Evolutionary conservation across 1,140 invertebrate genomes (phyloP).

Genomic region (Drosophila repletoides): DNA sequence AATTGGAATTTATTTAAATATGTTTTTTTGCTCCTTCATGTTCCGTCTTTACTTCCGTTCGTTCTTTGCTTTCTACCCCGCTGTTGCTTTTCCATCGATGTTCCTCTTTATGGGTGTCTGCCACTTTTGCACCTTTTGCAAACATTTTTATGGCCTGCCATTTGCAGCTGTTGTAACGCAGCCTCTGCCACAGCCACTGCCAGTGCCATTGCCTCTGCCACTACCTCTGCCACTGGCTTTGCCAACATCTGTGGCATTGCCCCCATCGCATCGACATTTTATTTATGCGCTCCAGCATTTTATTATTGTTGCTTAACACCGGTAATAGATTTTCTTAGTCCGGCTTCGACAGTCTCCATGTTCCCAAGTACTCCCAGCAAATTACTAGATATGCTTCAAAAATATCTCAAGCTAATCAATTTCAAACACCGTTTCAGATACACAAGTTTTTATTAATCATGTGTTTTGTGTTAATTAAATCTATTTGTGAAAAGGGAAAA

Average conservation of each 20-base stretch:
- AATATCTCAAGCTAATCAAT: slow-evolving; percentile 17
- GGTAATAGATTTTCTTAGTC: slow-evolving; percentile 64
- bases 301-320: slow-evolving; percentile 77
- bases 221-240: neutral
- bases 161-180: slow-evolving; percentile 56
- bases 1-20: slow-evolving; percentile 79
- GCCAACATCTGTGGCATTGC: neutral
- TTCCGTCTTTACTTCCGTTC: neutral
- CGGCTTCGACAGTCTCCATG: slow-evolving; percentile 1
- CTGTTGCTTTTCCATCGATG: neutral
- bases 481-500: no score
- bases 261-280: slow-evolving; percentile 11
- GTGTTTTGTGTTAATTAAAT: no score
- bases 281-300: slow-evolving; percentile 53
- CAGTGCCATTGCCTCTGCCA: neutral
- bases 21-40: slow-evolving; percentile 36
- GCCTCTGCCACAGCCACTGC: neutral
- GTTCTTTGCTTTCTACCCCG: neutral
- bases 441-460: no score
- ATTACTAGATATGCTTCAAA: slow-evolving; percentile 5
- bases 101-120: neutral
- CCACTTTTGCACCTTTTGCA: slow-evolving; percentile 46
- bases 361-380: slow-evolving; percentile 19
- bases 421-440: slow-evolving; percentile 7
- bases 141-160: slow-evolving; percentile 76